phyloP scores from a whole-genome alignment of 2,888 invertebrate genomes.

The Abrostola triplasia region DNA sequence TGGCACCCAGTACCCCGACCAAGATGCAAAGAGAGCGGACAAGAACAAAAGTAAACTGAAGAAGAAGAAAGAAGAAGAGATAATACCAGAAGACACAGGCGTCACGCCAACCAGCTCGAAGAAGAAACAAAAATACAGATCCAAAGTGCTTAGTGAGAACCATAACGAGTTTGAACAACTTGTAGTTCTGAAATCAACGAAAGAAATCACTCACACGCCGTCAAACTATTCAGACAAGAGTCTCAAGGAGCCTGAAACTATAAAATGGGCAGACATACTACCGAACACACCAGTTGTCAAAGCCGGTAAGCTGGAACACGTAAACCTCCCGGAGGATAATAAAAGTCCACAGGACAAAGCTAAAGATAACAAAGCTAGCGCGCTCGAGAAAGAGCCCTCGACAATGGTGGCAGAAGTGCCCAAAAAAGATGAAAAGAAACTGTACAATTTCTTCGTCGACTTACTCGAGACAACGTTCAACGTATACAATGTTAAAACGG shows the following conservation, averaged over 20 bases:
- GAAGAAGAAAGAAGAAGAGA: slow-evolving; percentile 10
- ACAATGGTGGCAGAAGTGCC: slow-evolving; percentile 55
- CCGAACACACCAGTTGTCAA: not conserved
- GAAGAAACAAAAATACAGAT: slow-evolving; percentile 56
- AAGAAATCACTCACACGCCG: slow-evolving; percentile 64
- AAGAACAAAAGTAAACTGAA: slow-evolving; percentile 13
- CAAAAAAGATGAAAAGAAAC: slow-evolving; percentile 57
- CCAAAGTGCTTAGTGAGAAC: slow-evolving; percentile 57
- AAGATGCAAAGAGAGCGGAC: slow-evolving; percentile 16
- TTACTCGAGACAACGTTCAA: slow-evolving; percentile 71
- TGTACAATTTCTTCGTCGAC: slow-evolving; percentile 77
- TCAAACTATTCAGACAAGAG: slow-evolving; percentile 61
- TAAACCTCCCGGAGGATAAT: not conserved
- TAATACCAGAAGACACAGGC: not conserved
- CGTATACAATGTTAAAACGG: slow-evolving; percentile 63
- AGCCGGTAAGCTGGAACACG: not conserved
- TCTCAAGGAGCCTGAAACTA: not conserved
- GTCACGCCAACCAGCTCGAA: slow-evolving; percentile 12
- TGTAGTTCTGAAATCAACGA: slow-evolving; percentile 65
- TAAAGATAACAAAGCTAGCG: slow-evolving; percentile 43
- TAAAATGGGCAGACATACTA: slow-evolving; percentile 22
- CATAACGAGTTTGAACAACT: slow-evolving; percentile 54
- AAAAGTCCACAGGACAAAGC: slow-evolving; percentile 21
- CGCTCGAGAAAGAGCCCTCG: slow-evolving; percentile 49
- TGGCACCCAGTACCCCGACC: slow-evolving; percentile 68